A percentile compares a stretch with the other conserved stretches of the same genome.
These are phyloP conservation scores for Actenoides lindsayi DNA, from an alignment of 2,113 vertebrate genomes.

Conservation along the genomic window DNA sequence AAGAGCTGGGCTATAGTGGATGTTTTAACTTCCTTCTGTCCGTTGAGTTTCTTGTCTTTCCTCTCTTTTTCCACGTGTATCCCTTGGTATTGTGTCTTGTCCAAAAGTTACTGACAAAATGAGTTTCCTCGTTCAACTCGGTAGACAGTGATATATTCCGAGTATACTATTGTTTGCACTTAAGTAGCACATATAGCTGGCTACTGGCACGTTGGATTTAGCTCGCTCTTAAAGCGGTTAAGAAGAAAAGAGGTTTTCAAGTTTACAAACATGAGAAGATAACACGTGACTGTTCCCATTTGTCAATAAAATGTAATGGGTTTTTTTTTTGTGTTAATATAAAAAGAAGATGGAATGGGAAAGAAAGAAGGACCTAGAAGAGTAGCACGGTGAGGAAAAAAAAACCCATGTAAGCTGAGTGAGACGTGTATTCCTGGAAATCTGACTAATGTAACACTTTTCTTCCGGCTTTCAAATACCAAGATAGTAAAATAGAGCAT, in stretches of 20 bases:
- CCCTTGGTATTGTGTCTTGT: background rate
- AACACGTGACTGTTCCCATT: background rate
- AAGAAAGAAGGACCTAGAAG: background rate
- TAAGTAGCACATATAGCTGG: accelerated
- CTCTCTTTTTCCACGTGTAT: accelerated
- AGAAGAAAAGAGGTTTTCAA: conserved; percentile 5
- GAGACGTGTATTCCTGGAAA: background rate
- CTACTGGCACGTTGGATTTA: background rate
- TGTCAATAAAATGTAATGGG: background rate
- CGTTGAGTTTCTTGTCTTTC: background rate
- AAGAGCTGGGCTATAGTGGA: background rate
- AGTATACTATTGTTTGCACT: background rate
- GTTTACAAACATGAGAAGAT: background rate
- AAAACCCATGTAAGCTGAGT: accelerated
- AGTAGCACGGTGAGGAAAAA: background rate
- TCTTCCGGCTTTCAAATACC: background rate
- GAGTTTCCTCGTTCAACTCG: background rate
- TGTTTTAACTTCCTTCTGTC: background rate
- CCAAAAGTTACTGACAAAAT: background rate
- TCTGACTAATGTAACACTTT: background rate
- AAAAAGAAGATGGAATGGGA: background rate
- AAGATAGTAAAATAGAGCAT: background rate
- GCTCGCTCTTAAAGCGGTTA: background rate
- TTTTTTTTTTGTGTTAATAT: background rate
- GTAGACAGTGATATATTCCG: accelerated